phyloP scores from a whole-genome alignment of 2,797 vertebrate species.

The Chelidonichthys spinosus region DNA sequence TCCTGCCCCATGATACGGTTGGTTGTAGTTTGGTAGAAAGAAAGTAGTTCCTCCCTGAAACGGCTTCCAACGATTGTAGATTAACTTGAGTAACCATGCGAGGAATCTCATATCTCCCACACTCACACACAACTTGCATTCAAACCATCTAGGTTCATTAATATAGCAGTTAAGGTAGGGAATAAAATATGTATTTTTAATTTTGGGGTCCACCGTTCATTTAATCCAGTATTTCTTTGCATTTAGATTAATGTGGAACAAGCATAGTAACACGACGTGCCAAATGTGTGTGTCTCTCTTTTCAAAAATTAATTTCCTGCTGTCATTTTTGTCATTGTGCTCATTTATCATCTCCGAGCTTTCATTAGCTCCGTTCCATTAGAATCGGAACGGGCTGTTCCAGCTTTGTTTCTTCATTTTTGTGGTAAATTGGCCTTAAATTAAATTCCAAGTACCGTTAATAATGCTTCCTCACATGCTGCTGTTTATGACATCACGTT shows the following conservation, averaged over 20 bases:
- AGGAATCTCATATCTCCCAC: no score
- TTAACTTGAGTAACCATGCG: neutral
- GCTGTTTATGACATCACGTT: neutral
- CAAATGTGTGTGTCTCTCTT: constrained; percentile 30
- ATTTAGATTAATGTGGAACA: constrained; percentile 31
- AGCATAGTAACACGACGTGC: neutral
- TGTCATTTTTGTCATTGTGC: constrained; percentile 58
- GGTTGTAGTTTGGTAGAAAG: neutral
- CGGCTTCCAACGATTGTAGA: neutral
- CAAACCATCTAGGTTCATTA: no score
- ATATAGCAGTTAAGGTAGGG: neutral
- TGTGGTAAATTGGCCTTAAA: constrained; percentile 33
- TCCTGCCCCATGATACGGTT: neutral
- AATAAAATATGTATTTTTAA: neutral
- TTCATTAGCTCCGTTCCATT: constrained; percentile 64
- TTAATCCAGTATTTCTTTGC: neutral
- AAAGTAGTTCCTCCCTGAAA: neutral
- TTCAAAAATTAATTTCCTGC: constrained; percentile 57
- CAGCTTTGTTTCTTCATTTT: constrained; percentile 34
- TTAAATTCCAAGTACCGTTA: constrained; percentile 26
- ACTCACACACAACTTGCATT: no score
- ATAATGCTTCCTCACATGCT: constrained; percentile 1
- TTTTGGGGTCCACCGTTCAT: neutral
- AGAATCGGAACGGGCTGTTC: constrained; percentile 25
- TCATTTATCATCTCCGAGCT: constrained; percentile 60